Evolutionary conservation across 2,797 vertebrate genomes (phyloP).

Genomic region (Falco novaeseelandiae): DNA sequence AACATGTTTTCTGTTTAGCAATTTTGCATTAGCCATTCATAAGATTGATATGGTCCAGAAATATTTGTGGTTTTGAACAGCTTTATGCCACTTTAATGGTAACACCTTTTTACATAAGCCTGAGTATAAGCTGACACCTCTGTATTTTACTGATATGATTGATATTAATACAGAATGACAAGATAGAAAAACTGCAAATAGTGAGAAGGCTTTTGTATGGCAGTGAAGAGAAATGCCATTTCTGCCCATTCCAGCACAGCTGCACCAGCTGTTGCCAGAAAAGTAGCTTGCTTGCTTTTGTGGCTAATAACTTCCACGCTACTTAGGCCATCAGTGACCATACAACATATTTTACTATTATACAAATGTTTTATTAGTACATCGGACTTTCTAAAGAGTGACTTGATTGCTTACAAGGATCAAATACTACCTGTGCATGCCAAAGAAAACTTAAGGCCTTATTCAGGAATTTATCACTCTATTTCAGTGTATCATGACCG

Average conservation of each 20-base stretch:
- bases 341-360: background rate
- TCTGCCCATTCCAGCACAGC: background rate
- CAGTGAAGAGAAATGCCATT: background rate
- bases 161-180: conserved; percentile 27
- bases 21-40: background rate
- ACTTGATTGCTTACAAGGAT: conserved; percentile 29
- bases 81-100: background rate
- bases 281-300: background rate
- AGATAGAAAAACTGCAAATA: conserved; percentile 24
- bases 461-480: background rate
- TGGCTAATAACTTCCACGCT: background rate
- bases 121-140: conserved; percentile 10
- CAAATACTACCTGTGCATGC: background rate
- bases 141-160: background rate
- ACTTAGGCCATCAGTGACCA: background rate
- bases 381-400: conserved; percentile 5
- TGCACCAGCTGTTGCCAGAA: background rate
- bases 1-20: background rate
- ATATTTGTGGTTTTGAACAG: conserved; percentile 22
- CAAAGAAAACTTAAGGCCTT: background rate
- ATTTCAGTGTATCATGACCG: background rate
- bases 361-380: conserved; percentile 16
- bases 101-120: background rate
- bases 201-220: background rate
- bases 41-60: conserved; percentile 2